Percentiles rank a stretch among this genome's conserved stretches.
Evolutionary conservation across 1,140 invertebrate genomes (phyloP).

Genomic region (Laodelphax striatellus): DNA sequence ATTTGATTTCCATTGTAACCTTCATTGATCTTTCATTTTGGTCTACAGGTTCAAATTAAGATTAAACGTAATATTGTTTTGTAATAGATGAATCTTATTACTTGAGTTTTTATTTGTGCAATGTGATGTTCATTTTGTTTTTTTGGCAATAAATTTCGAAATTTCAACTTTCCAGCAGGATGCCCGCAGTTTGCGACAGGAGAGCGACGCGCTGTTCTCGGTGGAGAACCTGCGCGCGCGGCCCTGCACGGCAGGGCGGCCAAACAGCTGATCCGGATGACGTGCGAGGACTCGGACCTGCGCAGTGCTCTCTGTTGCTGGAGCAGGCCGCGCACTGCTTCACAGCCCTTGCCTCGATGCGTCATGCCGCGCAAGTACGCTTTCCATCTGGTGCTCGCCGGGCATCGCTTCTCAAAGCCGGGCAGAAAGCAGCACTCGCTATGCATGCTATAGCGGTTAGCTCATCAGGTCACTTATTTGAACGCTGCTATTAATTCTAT

Average conservation of each 20-base stretch:
- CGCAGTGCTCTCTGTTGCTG: conserved; percentile 78
- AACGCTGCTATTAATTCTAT: too few species aligned
- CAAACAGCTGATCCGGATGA: conserved; percentile 86
- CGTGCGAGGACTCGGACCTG: conserved; percentile 85
- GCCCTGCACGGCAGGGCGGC: conserved; percentile 78
- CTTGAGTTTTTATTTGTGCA: too few species aligned
- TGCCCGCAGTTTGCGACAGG: conserved; percentile 85
- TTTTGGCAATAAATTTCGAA: too few species aligned
- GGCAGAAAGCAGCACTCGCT: conserved; percentile 83
- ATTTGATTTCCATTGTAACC: too few species aligned
- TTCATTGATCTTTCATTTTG: too few species aligned
- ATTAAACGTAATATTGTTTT: too few species aligned
- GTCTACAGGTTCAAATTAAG: too few species aligned
- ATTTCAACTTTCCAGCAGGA: conserved; percentile 45
- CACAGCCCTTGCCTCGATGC: conserved; percentile 50
- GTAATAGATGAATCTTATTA: too few species aligned
- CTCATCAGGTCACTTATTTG: conserved; percentile 56
- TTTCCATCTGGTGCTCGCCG: conserved; percentile 93
- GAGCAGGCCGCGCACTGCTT: conserved; percentile 95
- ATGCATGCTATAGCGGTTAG: conserved; percentile 83
- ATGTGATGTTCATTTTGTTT: too few species aligned
- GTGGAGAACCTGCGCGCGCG: conserved; percentile 72
- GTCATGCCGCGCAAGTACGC: conserved; percentile 84
- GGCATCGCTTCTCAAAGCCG: conserved; percentile 84
- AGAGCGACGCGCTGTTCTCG: conserved; percentile 74